Conservation (phyloP, 92 coral and sea anemone species). For the Palythoa grandis region DNA sequence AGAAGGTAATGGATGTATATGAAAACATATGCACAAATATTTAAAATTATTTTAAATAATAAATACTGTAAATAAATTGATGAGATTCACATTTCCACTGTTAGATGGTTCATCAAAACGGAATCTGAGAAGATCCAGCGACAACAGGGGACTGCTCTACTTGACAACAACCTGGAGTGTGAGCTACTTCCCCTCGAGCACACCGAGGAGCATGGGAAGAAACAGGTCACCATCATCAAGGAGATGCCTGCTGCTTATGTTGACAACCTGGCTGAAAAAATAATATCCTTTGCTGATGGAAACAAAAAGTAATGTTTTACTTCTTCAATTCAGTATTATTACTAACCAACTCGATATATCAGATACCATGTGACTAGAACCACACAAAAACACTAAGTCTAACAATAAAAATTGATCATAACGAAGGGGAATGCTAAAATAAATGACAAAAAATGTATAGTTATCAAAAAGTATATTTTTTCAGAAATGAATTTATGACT, state of each 20-base stretch:
- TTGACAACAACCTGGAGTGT: not conserved
- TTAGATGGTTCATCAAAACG: constrained; percentile 35
- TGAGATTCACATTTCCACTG: not conserved
- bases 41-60: not conserved
- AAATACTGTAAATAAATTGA: not conserved
- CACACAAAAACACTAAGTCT: not conserved
- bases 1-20: not conserved
- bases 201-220: constrained; percentile 25
- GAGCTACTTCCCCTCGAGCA: constrained; percentile 31
- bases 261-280: constrained; percentile 23
- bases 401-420: constrained; percentile 5
- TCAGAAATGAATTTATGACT: constrained; percentile 25
- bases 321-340: constrained; percentile 7
- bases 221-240: constrained; percentile 21
- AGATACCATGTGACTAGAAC: not conserved
- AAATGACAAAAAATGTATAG: not conserved
- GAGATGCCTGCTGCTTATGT: constrained; percentile 27
- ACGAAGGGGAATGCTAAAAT: not conserved
- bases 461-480: not conserved
- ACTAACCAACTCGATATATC: not conserved
- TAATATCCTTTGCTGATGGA: constrained; percentile 32
- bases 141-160: constrained; percentile 4
- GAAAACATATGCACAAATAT: not conserved
- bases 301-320: not conserved
- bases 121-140: constrained; percentile 38